Conservation (phyloP, 2,888 invertebrate genomes). For the Synanthedon myopaeformis region DNA sequence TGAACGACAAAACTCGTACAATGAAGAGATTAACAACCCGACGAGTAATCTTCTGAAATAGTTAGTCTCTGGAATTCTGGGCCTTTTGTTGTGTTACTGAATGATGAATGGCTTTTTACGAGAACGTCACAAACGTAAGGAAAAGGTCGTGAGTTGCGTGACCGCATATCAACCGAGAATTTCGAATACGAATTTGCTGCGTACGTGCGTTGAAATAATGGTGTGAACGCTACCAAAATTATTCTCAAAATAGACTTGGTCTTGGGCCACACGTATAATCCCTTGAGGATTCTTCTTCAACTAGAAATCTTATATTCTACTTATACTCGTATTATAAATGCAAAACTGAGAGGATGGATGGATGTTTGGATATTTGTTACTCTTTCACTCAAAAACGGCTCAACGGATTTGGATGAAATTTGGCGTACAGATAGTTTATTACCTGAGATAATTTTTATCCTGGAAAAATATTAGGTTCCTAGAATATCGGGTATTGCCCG, state of each 20-base stretch:
- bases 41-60: background rate
- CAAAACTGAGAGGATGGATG: no score
- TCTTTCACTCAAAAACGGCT: no score
- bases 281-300: slow-evolving; percentile 4
- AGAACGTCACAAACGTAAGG: slow-evolving; percentile 12
- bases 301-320: background rate
- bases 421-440: no score
- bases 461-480: no score
- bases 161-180: slow-evolving; percentile 50
- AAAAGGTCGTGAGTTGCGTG: slow-evolving; percentile 35
- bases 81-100: slow-evolving; percentile 12
- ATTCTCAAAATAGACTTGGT: slow-evolving; percentile 29
- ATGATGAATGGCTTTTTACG: slow-evolving; percentile 33
- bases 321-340: background rate
- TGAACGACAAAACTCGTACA: background rate
- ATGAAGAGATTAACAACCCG: background rate
- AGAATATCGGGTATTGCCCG: no score
- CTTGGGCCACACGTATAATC: slow-evolving; percentile 17
- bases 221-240: slow-evolving; percentile 29
- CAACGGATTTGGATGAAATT: no score
- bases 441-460: no score
- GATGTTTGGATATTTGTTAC: no score
- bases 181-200: slow-evolving; percentile 36
- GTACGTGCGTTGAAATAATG: slow-evolving; percentile 50
- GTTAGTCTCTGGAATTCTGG: background rate